These are phyloP conservation scores for Dicrostonyx torquatus DNA, from an alignment of 2,797 vertebrate species.

Conservation along the genomic window DNA sequence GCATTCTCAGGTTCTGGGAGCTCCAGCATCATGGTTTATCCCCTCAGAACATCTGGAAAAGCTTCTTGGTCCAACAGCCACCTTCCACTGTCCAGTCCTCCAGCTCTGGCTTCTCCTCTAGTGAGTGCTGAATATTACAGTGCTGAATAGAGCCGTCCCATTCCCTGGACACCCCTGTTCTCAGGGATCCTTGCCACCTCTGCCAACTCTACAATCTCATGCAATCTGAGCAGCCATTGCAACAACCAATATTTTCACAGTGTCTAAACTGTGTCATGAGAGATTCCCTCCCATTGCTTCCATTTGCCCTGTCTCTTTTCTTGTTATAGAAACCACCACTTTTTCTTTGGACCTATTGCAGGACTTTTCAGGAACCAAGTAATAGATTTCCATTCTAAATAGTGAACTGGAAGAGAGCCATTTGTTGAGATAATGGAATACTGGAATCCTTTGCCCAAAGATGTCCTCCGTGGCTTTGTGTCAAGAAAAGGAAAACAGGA, in stretches of 20 bases:
- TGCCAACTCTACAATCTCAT: background rate
- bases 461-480: background rate
- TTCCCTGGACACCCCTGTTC: background rate
- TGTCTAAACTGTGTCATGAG: background rate
- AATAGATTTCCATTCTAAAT: slow-evolving; percentile 12
- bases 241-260: background rate
- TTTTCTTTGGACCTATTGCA: background rate
- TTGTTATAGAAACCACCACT: background rate
- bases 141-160: background rate
- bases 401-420: background rate
- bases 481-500: slow-evolving; percentile 10
- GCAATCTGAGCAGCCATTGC: background rate
- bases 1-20: background rate
- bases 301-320: background rate
- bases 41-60: background rate
- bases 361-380: slow-evolving; percentile 6
- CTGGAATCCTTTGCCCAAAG: background rate
- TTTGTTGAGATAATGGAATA: background rate
- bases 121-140: background rate
- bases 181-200: background rate
- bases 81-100: fast-evolving
- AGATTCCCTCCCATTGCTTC: background rate
- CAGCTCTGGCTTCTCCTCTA: background rate
- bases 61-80: background rate
- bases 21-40: background rate